Percentiles rank a stretch among this genome's conserved stretches.
These are phyloP conservation scores for Vanessa cardui DNA, from an alignment of 2,888 invertebrate genomes.

Conservation along the genomic window DNA sequence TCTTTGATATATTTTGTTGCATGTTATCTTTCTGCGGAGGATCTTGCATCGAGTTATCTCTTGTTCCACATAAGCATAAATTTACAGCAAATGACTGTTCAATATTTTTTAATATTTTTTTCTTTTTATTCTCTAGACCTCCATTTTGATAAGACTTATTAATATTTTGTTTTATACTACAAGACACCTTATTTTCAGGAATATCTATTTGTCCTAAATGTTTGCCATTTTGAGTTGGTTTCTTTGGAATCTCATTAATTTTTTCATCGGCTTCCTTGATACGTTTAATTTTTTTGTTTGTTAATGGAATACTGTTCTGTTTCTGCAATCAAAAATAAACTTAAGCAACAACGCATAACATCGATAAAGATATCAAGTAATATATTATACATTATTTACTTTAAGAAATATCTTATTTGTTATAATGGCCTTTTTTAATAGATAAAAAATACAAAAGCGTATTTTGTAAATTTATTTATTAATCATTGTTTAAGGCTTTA, in stretches of 20 bases:
- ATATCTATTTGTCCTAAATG: not conserved
- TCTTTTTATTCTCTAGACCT: slow-evolving; percentile 31
- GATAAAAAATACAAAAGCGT: no score
- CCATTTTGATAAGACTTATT: slow-evolving; percentile 25
- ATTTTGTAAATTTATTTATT: no score
- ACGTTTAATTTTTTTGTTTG: slow-evolving; percentile 21
- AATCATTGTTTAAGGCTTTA: no score
- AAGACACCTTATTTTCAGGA: not conserved
- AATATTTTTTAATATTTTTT: slow-evolving; percentile 41
- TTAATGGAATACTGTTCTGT: slow-evolving; percentile 15
- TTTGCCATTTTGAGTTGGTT: not conserved
- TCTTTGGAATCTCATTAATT: slow-evolving; percentile 19
- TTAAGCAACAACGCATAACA: no score
- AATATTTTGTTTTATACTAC: slow-evolving; percentile 20
- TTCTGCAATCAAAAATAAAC: slow-evolving; percentile 26
- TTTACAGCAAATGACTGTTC: slow-evolving; percentile 63
- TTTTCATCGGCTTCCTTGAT: slow-evolving; percentile 21
- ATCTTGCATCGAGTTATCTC: slow-evolving; percentile 43
- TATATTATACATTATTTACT: no score
- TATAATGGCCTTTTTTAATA: no score
- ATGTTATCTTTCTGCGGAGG: slow-evolving; percentile 24
- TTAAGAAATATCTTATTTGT: no score
- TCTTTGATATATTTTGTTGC: slow-evolving; percentile 45
- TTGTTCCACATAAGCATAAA: slow-evolving; percentile 61
- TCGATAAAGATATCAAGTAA: no score